A percentile compares a stretch with the other conserved stretches of the same genome.
Conservation (phyloP, 2,888 invertebrate genomes). For the Agriotes lineatus region DNA sequence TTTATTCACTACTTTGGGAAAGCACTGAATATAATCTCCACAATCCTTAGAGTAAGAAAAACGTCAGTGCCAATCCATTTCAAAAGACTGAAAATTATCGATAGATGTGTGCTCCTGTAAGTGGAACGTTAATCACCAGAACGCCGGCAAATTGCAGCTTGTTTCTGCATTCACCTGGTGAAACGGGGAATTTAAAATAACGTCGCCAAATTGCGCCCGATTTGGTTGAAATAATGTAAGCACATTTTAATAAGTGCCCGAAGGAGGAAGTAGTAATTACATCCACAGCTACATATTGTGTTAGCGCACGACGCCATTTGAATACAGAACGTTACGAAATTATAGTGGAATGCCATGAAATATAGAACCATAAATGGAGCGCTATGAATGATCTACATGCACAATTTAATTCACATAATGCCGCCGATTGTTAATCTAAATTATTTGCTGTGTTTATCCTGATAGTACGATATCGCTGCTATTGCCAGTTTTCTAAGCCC, state of each 20-base stretch:
- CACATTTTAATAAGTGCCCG: conserved; percentile 42
- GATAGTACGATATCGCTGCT: conserved; percentile 12
- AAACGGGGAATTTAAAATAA: conserved; percentile 8
- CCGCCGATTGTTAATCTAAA: conserved; percentile 30
- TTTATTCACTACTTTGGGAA: too few relatives aligned
- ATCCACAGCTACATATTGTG: conserved; percentile 42
- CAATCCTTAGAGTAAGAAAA: too few relatives aligned
- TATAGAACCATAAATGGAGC: conserved; percentile 42
- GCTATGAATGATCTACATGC: conserved; percentile 41
- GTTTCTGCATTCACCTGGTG: not conserved
- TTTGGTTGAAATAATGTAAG: conserved; percentile 40
- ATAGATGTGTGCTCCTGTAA: too few relatives aligned
- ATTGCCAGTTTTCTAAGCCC: conserved; percentile 11
- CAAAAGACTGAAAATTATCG: not conserved
- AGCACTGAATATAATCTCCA: too few relatives aligned
- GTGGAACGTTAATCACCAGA: not conserved
- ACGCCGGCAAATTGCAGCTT: not conserved
- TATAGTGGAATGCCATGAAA: conserved; percentile 44
- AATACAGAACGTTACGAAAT: conserved; percentile 46
- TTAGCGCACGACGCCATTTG: conserved; percentile 42
- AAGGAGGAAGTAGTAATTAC: conserved; percentile 43
- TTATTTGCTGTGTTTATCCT: conserved; percentile 30
- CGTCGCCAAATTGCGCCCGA: conserved; percentile 24
- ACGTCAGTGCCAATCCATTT: too few relatives aligned
- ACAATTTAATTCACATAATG: conserved; percentile 42